Evolutionary conservation across 2,113 vertebrate species (phyloP).

Genomic region (Shinisaurus crocodilurus): DNA sequence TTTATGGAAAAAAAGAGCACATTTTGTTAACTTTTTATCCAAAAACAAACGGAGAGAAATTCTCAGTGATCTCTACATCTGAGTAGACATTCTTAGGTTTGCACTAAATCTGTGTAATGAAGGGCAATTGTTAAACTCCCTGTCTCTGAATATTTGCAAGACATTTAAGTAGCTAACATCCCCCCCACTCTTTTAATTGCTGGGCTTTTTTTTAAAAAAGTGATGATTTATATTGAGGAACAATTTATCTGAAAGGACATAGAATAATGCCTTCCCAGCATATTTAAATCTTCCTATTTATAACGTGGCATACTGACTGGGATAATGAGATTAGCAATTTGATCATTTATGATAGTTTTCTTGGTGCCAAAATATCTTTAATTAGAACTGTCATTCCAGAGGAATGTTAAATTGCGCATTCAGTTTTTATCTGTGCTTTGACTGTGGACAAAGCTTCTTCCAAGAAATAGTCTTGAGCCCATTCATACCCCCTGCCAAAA

Average conservation of each 20-base stretch:
- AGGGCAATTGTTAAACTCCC: neutral
- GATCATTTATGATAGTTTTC: constrained; percentile 74
- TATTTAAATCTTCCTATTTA: constrained; percentile 69
- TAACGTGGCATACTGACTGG: constrained; percentile 61
- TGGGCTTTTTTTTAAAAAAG: neutral
- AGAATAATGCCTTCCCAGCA: constrained; percentile 67
- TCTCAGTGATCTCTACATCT: neutral
- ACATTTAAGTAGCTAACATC: neutral
- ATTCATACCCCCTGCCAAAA: neutral
- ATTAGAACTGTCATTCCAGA: constrained; percentile 68
- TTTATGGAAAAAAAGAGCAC: too few relatives aligned
- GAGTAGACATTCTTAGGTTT: neutral
- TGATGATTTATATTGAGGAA: neutral
- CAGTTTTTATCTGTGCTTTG: neutral
- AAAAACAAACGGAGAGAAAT: too few relatives aligned
- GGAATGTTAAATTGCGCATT: neutral
- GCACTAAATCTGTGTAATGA: neutral
- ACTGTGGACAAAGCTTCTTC: neutral
- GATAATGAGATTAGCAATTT: constrained; percentile 66
- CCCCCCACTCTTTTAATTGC: neutral
- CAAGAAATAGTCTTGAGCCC: neutral
- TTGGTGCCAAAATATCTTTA: constrained; percentile 51
- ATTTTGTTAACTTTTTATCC: too few relatives aligned
- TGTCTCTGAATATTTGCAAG: neutral
- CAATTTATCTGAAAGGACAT: constrained; percentile 58